phyloP scores from a whole-genome alignment of 2,888 invertebrate species.

The Drosophila limbata region DNA sequence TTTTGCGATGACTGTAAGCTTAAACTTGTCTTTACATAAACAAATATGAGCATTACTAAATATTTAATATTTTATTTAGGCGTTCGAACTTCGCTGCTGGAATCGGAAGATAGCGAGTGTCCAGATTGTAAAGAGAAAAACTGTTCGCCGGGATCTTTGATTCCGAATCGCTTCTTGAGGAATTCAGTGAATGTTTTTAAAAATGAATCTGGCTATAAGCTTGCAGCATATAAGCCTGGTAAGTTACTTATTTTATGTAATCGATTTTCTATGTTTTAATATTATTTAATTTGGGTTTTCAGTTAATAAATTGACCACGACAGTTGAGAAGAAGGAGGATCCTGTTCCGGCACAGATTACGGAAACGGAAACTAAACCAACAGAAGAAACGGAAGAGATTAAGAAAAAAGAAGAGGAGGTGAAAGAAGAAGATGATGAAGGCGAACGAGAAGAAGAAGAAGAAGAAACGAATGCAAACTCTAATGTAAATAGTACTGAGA shows the following conservation, averaged over 20 bases:
- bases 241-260: constrained; percentile 11
- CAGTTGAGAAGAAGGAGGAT: constrained; percentile 39
- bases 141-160: constrained; percentile 95
- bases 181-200: constrained; percentile 95
- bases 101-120: constrained; percentile 97
- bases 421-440: neutral
- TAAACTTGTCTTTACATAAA: neutral
- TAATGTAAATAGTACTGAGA: constrained; percentile 28
- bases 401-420: constrained; percentile 4
- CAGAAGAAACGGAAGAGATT: constrained; percentile 10
- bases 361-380: constrained; percentile 18
- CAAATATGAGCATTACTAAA: neutral
- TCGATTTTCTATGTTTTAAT: neutral
- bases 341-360: neutral
- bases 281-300: neutral
- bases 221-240: constrained; percentile 65
- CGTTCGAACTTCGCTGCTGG: constrained; percentile 93
- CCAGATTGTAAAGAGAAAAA: constrained; percentile 97
- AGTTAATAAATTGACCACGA: constrained; percentile 28
- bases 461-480: neutral
- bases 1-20: constrained; percentile 98
- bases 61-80: constrained; percentile 86
- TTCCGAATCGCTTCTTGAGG: constrained; percentile 96
- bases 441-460: neutral
- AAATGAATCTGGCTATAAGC: constrained; percentile 95